Evolutionary conservation across 2,797 vertebrate species (phyloP).

Genomic region (Gallinago nigripennis): DNA sequence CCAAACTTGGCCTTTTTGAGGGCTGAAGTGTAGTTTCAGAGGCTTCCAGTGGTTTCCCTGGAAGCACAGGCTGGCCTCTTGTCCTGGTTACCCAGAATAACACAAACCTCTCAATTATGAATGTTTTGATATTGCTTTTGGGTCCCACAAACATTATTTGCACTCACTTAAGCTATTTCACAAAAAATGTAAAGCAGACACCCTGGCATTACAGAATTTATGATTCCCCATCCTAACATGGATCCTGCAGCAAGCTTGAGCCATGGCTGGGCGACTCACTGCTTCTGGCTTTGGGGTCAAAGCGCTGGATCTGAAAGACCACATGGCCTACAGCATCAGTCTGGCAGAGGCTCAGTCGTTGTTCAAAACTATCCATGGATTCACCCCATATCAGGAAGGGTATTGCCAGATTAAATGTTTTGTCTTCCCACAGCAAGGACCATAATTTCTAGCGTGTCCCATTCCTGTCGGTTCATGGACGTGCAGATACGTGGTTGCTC

Average conservation of each 20-base stretch:
- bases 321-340: accelerated
- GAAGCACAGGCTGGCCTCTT: not conserved
- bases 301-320: not conserved
- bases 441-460: not conserved
- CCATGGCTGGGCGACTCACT: not conserved
- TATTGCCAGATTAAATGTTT: not conserved
- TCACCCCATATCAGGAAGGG: not conserved
- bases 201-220: not conserved
- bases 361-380: not conserved
- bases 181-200: not conserved
- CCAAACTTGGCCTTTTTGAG: not conserved
- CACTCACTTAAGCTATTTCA: not conserved
- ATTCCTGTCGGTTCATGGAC: not conserved
- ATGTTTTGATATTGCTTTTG: not conserved
- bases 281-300: not conserved
- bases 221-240: not conserved
- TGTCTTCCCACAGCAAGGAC: not conserved
- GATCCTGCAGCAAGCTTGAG: not conserved
- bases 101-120: not conserved
- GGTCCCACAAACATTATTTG: not conserved
- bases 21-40: not conserved
- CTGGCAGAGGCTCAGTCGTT: not conserved
- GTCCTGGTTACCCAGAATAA: not conserved
- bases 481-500: not conserved
- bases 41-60: not conserved